A percentile compares a stretch with the other conserved stretches of the same genome.
Conservation (phyloP, 2,113 vertebrate genomes). For the Atlantisia rogersi region DNA sequence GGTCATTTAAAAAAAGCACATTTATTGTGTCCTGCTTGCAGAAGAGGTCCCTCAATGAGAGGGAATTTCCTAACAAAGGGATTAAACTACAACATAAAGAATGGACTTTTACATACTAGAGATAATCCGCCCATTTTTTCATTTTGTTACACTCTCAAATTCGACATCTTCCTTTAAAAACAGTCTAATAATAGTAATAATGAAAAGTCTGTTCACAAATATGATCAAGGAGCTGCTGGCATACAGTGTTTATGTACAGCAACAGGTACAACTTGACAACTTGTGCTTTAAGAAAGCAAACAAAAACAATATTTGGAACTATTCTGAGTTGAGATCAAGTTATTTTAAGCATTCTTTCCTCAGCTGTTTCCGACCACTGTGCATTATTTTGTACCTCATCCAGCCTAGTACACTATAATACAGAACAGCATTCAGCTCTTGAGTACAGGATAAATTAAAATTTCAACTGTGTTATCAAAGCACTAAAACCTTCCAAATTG, state of each 20-base stretch:
- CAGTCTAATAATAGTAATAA: slow-evolving; percentile 46
- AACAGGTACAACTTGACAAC: slow-evolving; percentile 66
- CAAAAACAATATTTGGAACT: slow-evolving; percentile 41
- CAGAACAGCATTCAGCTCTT: slow-evolving; percentile 67
- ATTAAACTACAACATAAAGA: slow-evolving; percentile 59
- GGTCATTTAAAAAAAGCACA: slow-evolving; percentile 64
- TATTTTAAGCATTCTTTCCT: slow-evolving; percentile 61
- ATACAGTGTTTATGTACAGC: slow-evolving; percentile 66
- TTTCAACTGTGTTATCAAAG: slow-evolving; percentile 42
- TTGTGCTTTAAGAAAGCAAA: slow-evolving; percentile 68
- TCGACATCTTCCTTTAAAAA: slow-evolving; percentile 54
- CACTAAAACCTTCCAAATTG: slow-evolving; percentile 56
- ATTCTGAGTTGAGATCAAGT: slow-evolving; percentile 54
- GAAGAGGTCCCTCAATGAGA: slow-evolving; percentile 64
- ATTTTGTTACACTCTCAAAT: slow-evolving; percentile 52
- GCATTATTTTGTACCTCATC: slow-evolving; percentile 61
- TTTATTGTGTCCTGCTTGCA: slow-evolving; percentile 74
- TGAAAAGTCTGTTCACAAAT: slow-evolving; percentile 67
- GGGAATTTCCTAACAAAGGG: slow-evolving; percentile 64
- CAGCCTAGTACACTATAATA: slow-evolving; percentile 59
- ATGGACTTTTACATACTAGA: slow-evolving; percentile 36
- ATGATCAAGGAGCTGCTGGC: slow-evolving; percentile 66
- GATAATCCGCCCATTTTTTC: slow-evolving; percentile 24
- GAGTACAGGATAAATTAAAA: slow-evolving; percentile 57
- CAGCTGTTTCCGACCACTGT: slow-evolving; percentile 65